These are phyloP conservation scores for Lapara coniferarum DNA, from an alignment of 2,888 invertebrate genomes.

Conservation along the genomic window DNA sequence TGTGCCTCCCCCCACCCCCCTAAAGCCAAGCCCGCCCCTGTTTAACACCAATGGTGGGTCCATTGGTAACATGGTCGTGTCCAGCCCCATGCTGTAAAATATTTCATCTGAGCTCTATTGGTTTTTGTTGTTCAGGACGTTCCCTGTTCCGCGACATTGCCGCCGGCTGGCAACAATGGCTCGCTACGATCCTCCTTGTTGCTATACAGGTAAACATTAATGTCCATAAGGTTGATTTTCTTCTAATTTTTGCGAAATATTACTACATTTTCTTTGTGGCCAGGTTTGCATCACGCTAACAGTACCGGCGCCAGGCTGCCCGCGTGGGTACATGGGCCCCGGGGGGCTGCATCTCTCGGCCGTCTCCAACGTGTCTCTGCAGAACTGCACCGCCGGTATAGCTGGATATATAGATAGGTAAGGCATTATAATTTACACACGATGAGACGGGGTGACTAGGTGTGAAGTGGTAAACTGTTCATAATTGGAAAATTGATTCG, in stretches of 20 bases:
- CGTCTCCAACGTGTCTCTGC: conserved; percentile 65
- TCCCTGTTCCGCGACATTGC: conserved; percentile 85
- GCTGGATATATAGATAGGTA: conserved; percentile 91
- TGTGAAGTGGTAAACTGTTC: too few species aligned
- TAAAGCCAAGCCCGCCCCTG: too few species aligned
- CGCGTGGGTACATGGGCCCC: conserved; percentile 91
- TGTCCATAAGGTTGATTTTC: too few species aligned
- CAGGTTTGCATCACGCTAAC: conserved; percentile 85
- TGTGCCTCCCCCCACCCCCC: too few species aligned
- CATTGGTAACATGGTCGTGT: too few species aligned
- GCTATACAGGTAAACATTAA: conserved; percentile 82
- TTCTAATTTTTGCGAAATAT: too few species aligned
- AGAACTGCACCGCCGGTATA: conserved; percentile 92
- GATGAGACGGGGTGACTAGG: too few species aligned
- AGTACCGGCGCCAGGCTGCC: conserved; percentile 89
- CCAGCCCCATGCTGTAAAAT: too few species aligned
- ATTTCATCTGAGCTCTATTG: neutral
- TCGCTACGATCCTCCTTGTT: conserved; percentile 84
- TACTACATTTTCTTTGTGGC: neutral
- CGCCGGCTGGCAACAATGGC: conserved; percentile 89
- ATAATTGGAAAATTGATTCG: too few species aligned
- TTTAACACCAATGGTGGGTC: too few species aligned
- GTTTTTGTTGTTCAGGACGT: conserved; percentile 63
- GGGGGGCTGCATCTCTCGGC: conserved; percentile 87
- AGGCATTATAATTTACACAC: too few species aligned